A percentile compares a stretch with the other conserved stretches of the same genome.
phyloP scores from a whole-genome alignment of 1,140 invertebrate genomes.

The Drosophila jambulina region DNA sequence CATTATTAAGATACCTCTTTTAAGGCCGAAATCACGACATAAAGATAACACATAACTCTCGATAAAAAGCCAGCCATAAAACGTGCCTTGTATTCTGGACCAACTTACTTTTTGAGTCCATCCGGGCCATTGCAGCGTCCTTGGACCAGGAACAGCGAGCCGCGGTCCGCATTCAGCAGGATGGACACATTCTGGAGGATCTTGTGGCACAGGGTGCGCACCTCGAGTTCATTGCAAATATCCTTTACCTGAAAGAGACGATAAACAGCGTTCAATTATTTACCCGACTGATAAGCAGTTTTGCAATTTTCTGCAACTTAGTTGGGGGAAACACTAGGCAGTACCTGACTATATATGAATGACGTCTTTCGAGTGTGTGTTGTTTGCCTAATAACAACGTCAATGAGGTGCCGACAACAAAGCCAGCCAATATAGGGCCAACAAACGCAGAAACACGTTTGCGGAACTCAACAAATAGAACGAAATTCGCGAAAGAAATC shows the following conservation, averaged over 20 bases:
- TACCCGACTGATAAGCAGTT: constrained; percentile 15
- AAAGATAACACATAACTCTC: constrained; percentile 9
- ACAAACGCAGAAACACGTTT: constrained; percentile 36
- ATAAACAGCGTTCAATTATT: constrained; percentile 14
- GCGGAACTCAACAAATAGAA: constrained; percentile 42
- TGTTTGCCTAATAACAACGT: constrained; percentile 75
- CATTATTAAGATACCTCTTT: constrained; percentile 9
- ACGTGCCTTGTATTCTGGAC: not conserved
- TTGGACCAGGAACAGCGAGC: constrained; percentile 96
- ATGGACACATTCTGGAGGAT: constrained; percentile 98
- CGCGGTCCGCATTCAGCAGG: constrained; percentile 95
- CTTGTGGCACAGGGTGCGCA: constrained; percentile 96
- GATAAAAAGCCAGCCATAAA: not conserved
- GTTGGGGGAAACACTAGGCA: constrained; percentile 27
- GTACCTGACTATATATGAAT: constrained; percentile 14
- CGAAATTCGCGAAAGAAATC: constrained; percentile 47
- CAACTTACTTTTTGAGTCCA: constrained; percentile 83
- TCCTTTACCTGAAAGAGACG: constrained; percentile 91
- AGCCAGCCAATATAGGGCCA: constrained; percentile 21
- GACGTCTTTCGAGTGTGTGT: constrained; percentile 62
- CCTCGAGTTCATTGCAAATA: constrained; percentile 98
- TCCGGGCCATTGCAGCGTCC: constrained; percentile 87
- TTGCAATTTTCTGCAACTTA: constrained; percentile 24
- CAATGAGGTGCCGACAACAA: constrained; percentile 42
- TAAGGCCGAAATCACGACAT: not conserved